Percentiles rank a stretch among this genome's conserved stretches.
These are phyloP conservation scores for Lordiphosa mommai DNA, from an alignment of 1,140 invertebrate genomes.

Conservation along the genomic window DNA sequence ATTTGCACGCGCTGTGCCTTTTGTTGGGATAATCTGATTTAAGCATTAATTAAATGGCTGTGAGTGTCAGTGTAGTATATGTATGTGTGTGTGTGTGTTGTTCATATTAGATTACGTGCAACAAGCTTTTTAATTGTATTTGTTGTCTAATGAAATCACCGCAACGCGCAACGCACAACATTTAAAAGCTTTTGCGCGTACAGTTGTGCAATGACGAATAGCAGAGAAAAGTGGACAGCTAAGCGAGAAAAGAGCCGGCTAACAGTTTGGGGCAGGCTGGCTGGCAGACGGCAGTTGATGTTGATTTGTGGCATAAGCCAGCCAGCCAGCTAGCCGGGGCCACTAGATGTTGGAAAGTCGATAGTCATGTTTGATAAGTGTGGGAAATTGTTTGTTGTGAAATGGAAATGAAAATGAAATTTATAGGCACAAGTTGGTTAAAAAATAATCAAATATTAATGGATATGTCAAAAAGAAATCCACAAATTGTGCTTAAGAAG, in stretches of 20 bases:
- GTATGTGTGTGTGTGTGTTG: conserved; percentile 18
- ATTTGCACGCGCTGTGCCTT: conserved; percentile 21
- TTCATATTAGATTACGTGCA: conserved; percentile 67
- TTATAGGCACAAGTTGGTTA: not conserved
- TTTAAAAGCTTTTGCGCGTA: conserved; percentile 59
- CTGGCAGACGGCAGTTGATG: too few species aligned
- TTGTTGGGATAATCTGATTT: conserved; percentile 66
- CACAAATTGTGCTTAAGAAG: too few species aligned
- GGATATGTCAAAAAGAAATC: too few species aligned
- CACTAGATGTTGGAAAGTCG: conserved; percentile 4
- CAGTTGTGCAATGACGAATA: conserved; percentile 15
- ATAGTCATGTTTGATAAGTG: not conserved
- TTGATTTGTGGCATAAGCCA: too few species aligned
- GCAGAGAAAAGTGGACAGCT: not conserved
- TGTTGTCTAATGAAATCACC: conserved; percentile 71
- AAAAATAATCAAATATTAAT: too few species aligned
- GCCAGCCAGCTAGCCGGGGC: too few species aligned
- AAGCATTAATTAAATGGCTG: conserved; percentile 61
- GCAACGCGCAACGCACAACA: conserved; percentile 29
- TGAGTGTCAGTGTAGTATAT: conserved; percentile 13
- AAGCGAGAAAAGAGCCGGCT: not conserved
- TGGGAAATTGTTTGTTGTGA: conserved; percentile 1
- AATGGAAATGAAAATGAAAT: conserved; percentile 8
- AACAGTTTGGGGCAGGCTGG: not conserved
- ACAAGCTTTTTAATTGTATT: conserved; percentile 72